A percentile compares a stretch with the other conserved stretches of the same genome.
Conservation (phyloP, 2,888 invertebrate species). For the Catocala sponsa region DNA sequence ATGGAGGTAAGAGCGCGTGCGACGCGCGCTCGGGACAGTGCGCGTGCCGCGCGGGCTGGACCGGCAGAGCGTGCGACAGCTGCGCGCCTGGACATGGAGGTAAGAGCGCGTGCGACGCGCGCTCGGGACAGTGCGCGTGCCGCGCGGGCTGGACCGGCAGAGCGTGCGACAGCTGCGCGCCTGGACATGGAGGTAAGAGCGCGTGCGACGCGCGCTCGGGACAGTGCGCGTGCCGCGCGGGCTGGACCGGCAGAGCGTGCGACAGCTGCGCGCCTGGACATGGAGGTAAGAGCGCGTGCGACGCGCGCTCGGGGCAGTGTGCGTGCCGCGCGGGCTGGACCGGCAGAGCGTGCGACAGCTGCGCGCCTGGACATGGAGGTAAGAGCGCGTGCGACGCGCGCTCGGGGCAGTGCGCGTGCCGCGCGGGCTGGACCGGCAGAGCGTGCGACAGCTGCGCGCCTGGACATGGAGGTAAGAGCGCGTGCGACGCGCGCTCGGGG, state of each 20-base stretch:
- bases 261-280: too few relatives aligned
- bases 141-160: conserved; percentile 89
- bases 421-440: too few relatives aligned
- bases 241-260: too few relatives aligned
- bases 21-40: conserved; percentile 92
- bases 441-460: too few relatives aligned
- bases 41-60: conserved; percentile 91
- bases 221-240: too few relatives aligned
- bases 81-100: conserved; percentile 14
- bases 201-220: too few relatives aligned
- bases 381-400: conserved; percentile 5
- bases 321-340: too few relatives aligned
- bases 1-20: conserved; percentile 81
- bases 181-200: conserved; percentile 13
- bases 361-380: too few relatives aligned
- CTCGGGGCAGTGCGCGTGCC: background rate
- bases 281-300: conserved; percentile 4
- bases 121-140: conserved; percentile 93
- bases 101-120: conserved; percentile 89
- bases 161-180: conserved; percentile 10
- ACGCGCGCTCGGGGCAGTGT: background rate
- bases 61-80: conserved; percentile 62
- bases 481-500: background rate
- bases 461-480: conserved; percentile 2
- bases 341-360: too few relatives aligned